Conservation (phyloP, 92 coral and sea anemone genomes). For the Blastomussa wellsi region DNA sequence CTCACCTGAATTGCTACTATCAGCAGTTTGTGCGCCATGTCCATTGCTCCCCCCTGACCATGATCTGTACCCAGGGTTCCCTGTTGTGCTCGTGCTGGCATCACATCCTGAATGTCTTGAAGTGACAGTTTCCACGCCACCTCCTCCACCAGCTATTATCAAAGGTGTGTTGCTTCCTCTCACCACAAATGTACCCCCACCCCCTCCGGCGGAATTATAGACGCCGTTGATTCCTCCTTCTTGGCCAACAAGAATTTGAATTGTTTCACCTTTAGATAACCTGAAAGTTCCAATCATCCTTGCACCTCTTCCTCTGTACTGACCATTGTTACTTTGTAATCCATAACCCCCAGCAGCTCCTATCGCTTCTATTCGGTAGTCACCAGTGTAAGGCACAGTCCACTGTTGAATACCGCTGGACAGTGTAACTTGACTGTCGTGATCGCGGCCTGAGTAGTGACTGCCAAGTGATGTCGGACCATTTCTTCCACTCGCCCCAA, state of each 20-base stretch:
- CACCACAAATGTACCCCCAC: not conserved
- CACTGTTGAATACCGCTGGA: conserved; percentile 58
- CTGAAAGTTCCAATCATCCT: conserved; percentile 56
- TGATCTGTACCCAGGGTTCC: conserved; percentile 3
- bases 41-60: not conserved
- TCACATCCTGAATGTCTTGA: not conserved
- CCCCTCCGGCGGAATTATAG: not conserved
- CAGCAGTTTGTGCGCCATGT: not conserved
- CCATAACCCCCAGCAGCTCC: conserved; percentile 61
- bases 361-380: conserved; percentile 56
- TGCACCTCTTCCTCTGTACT: conserved; percentile 60
- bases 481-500: conserved; percentile 34
- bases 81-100: not conserved
- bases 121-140: not conserved
- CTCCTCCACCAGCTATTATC: not conserved
- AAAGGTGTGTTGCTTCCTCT: not conserved
- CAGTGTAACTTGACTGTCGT: conserved; percentile 44
- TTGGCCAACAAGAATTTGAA: conserved; percentile 68
- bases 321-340: not conserved
- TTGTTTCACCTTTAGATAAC: conserved; percentile 41
- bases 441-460: conserved; percentile 39
- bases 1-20: not conserved
- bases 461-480: conserved; percentile 48
- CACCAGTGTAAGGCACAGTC: conserved; percentile 60
- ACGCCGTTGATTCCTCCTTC: conserved; percentile 36